These are phyloP conservation scores for Ammodytes marinus DNA, from an alignment of 2,113 vertebrate genomes.

Conservation along the genomic window DNA sequence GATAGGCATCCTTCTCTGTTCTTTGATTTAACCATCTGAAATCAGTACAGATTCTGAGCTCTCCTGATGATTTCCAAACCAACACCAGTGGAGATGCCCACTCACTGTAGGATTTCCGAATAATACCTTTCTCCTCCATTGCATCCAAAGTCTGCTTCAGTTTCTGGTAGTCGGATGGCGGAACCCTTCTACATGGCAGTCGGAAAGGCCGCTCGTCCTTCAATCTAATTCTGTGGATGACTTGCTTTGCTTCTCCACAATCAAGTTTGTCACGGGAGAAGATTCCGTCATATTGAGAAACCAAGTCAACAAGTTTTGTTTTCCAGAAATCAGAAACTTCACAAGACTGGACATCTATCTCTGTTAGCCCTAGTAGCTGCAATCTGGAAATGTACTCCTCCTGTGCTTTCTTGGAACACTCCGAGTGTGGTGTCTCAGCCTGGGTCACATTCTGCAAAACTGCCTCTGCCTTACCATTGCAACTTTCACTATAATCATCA, in stretches of 20 bases:
- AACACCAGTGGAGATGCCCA: slow-evolving; percentile 24
- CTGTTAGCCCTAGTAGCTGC: no score
- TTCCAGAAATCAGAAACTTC: no score
- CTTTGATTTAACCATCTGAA: not conserved
- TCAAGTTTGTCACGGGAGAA: slow-evolving; percentile 46
- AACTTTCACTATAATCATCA: no score
- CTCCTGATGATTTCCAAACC: not conserved
- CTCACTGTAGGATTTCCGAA: slow-evolving; percentile 35
- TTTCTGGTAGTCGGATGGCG: slow-evolving; percentile 35
- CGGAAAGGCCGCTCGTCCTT: slow-evolving; percentile 35
- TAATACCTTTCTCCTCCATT: slow-evolving; percentile 37
- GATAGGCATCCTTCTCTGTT: not conserved
- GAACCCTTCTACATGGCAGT: slow-evolving; percentile 2
- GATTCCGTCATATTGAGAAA: not conserved
- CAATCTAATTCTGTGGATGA: slow-evolving; percentile 4
- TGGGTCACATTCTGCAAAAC: no score
- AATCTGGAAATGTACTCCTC: no score
- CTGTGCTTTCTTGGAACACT: no score
- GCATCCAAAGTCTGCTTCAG: slow-evolving; percentile 29
- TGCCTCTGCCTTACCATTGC: no score
- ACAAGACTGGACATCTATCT: no score
- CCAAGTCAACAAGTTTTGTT: no score
- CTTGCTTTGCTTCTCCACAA: slow-evolving; percentile 14
- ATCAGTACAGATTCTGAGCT: not conserved
- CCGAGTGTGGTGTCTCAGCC: no score